Evolutionary conservation across 1,140 invertebrate species (phyloP).

Genomic region (Babylonia areolata): DNA sequence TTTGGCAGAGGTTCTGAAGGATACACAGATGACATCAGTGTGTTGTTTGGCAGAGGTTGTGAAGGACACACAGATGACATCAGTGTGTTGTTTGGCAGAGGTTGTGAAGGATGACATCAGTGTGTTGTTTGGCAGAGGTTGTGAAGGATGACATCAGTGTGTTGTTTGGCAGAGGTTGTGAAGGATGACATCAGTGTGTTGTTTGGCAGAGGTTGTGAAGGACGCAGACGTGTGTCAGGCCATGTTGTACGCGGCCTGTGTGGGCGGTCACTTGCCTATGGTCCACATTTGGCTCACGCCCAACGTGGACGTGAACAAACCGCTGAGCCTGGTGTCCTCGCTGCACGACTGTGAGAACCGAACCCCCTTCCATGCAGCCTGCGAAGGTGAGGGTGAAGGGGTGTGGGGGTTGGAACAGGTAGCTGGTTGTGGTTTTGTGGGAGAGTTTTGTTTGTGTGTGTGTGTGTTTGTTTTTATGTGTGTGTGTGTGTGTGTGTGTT

Average conservation of each 20-base stretch:
- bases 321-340: conserved; percentile 45
- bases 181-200: conserved; percentile 13
- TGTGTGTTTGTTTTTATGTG: neutral
- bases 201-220: conserved; percentile 53
- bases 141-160: neutral
- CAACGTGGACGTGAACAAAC: conserved; percentile 57
- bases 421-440: neutral
- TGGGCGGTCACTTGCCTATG: conserved; percentile 53
- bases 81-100: no score
- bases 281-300: conserved; percentile 56
- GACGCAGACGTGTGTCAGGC: conserved; percentile 48
- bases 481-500: no score
- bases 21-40: no score
- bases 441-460: neutral
- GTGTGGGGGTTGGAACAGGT: no score
- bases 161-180: neutral
- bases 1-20: no score
- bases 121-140: no score
- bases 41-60: no score
- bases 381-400: conserved; percentile 52
- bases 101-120: no score
- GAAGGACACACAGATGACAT: no score
- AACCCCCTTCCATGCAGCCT: conserved; percentile 87
- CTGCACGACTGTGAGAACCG: conserved; percentile 88
- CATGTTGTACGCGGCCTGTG: conserved; percentile 62